Percentiles rank a stretch among this genome's conserved stretches.
Evolutionary conservation across 2,888 invertebrate species (phyloP).

Genomic region (Thumatha senex): DNA sequence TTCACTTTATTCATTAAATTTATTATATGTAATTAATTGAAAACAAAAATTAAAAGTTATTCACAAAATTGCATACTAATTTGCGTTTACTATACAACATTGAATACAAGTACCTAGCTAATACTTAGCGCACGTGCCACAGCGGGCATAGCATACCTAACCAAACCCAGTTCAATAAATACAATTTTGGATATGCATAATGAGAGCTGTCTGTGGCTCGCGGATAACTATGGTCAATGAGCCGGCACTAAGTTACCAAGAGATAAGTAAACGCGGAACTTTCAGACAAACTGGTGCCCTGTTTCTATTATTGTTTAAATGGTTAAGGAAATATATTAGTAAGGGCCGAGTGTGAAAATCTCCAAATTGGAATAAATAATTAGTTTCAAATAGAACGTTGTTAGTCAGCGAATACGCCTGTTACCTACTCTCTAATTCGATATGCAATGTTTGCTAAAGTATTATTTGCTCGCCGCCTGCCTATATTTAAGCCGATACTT

Average conservation of each 20-base stretch:
- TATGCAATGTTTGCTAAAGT: neutral
- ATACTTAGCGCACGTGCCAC: slow-evolving; percentile 33
- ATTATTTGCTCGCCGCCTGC: neutral
- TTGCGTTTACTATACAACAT: slow-evolving; percentile 23
- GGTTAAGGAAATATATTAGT: slow-evolving; percentile 15
- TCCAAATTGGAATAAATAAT: slow-evolving; percentile 13
- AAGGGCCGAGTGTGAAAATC: slow-evolving; percentile 13
- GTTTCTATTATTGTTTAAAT: slow-evolving; percentile 20
- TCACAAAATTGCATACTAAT: slow-evolving; percentile 6
- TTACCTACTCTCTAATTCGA: slow-evolving; percentile 2
- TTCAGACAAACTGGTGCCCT: slow-evolving; percentile 19
- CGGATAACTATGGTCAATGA: slow-evolving; percentile 40
- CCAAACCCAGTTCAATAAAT: slow-evolving; percentile 34
- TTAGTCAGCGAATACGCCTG: slow-evolving; percentile 2
- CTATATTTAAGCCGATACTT: too few species aligned
- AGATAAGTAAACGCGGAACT: slow-evolving; percentile 32
- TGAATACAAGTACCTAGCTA: slow-evolving; percentile 22
- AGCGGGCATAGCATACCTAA: slow-evolving; percentile 23
- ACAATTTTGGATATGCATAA: slow-evolving; percentile 44
- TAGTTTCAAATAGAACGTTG: slow-evolving; percentile 6
- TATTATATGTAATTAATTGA: too few species aligned
- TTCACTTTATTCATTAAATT: too few species aligned
- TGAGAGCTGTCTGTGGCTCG: slow-evolving; percentile 23
- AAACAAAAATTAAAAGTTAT: neutral
- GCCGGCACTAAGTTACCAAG: slow-evolving; percentile 10